Evolutionary conservation across 2,888 invertebrate genomes (phyloP).

Genomic region (Pachycephus smyrnensis): DNA sequence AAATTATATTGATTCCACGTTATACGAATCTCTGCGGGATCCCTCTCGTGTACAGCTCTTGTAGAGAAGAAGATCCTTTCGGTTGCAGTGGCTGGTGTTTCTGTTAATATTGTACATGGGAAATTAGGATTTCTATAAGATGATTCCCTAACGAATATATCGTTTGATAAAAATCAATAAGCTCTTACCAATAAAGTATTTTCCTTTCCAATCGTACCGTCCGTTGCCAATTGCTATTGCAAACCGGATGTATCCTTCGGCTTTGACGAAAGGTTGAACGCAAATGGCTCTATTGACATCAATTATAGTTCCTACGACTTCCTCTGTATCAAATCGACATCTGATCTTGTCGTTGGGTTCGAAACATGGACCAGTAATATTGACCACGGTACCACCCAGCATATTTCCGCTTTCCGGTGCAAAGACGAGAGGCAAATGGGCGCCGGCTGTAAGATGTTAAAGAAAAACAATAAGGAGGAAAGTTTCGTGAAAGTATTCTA

Average conservation of each 20-base stretch:
- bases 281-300: conserved; percentile 89
- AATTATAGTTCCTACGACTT: conserved; percentile 81
- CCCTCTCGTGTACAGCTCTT: conserved; percentile 78
- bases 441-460: conserved; percentile 73
- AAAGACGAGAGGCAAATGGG: conserved; percentile 84
- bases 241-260: conserved; percentile 89
- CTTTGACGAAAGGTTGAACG: conserved; percentile 87
- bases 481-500: not conserved
- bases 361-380: conserved; percentile 97
- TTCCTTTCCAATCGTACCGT: conserved; percentile 89
- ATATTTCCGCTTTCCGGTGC: conserved; percentile 97
- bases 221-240: conserved; percentile 87
- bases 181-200: conserved; percentile 89
- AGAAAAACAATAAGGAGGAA: not conserved
- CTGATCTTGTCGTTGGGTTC: conserved; percentile 79
- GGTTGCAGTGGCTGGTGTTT: conserved; percentile 89
- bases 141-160: not conserved
- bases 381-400: conserved; percentile 96
- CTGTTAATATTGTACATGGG: conserved; percentile 65
- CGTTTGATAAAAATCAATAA: not conserved
- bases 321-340: conserved; percentile 87
- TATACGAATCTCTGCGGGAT: conserved; percentile 81
- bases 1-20: conserved; percentile 89
- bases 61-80: conserved; percentile 87
- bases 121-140: not conserved